phyloP scores from a whole-genome alignment of 2,888 invertebrate species.

The Caenorhabditis virilis region DNA sequence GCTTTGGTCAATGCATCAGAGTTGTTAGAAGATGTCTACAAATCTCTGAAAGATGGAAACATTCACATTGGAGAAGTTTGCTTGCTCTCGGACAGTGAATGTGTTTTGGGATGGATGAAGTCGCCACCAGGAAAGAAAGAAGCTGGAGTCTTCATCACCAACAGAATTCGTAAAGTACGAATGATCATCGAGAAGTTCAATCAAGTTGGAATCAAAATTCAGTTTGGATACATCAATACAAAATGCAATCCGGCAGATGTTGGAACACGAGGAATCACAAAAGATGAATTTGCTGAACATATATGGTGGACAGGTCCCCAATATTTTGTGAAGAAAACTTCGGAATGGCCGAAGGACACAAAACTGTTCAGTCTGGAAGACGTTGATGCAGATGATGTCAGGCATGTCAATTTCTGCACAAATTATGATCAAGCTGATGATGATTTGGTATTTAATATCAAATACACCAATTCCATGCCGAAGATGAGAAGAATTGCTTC shows the following conservation, averaged over 20 bases:
- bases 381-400: no score
- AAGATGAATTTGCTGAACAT: slow-evolving; percentile 10
- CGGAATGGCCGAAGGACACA: no score
- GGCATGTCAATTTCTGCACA: no score
- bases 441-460: no score
- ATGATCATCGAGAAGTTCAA: neutral
- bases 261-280: slow-evolving; percentile 45
- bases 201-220: neutral
- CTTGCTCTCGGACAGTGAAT: neutral
- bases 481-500: no score
- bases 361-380: no score
- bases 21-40: slow-evolving; percentile 1
- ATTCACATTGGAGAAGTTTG: no score
- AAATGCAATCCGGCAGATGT: slow-evolving; percentile 62
- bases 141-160: neutral
- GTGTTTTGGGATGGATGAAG: neutral
- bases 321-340: no score
- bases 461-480: no score
- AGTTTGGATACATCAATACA: slow-evolving; percentile 52
- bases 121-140: neutral
- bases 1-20: slow-evolving; percentile 11
- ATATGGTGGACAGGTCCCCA: slow-evolving; percentile 58
- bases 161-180: neutral
- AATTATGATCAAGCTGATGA: no score
- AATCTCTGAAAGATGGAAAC: neutral